phyloP scores from a whole-genome alignment of 1,140 invertebrate genomes.

The Eupristina koningsbergeri region DNA sequence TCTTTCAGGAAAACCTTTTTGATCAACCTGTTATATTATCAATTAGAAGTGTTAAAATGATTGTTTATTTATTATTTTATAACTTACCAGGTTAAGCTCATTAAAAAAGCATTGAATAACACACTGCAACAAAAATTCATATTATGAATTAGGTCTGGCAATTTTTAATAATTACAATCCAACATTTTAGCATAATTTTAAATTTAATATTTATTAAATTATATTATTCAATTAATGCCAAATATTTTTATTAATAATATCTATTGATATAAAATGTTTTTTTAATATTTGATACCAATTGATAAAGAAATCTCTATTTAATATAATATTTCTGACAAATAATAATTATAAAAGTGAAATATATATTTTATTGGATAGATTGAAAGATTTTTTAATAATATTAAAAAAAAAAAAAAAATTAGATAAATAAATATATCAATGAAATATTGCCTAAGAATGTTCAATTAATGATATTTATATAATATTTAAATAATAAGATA shows the following conservation, averaged over 20 bases:
- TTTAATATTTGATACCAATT: too few species aligned
- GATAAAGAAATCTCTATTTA: too few species aligned
- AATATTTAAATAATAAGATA: too few species aligned
- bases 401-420: too few species aligned
- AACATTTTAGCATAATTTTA: background rate
- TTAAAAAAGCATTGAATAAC: conserved; percentile 69
- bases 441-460: too few species aligned
- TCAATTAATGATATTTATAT: too few species aligned
- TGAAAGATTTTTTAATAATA: too few species aligned
- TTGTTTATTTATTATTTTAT: background rate
- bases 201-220: background rate
- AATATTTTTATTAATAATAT: background rate
- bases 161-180: background rate
- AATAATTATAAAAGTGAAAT: too few species aligned
- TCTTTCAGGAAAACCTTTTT: conserved; percentile 66
- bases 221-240: background rate
- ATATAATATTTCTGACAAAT: too few species aligned
- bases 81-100: conserved; percentile 66
- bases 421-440: too few species aligned
- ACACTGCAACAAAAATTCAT: conserved; percentile 63
- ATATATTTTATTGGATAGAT: too few species aligned
- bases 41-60: background rate
- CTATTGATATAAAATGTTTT: background rate
- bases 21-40: conserved; percentile 60
- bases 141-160: background rate